A percentile compares a stretch with the other conserved stretches of the same genome.
phyloP scores from a whole-genome alignment of 2,113 vertebrate genomes.

The Plecturocebus donacophilus region DNA sequence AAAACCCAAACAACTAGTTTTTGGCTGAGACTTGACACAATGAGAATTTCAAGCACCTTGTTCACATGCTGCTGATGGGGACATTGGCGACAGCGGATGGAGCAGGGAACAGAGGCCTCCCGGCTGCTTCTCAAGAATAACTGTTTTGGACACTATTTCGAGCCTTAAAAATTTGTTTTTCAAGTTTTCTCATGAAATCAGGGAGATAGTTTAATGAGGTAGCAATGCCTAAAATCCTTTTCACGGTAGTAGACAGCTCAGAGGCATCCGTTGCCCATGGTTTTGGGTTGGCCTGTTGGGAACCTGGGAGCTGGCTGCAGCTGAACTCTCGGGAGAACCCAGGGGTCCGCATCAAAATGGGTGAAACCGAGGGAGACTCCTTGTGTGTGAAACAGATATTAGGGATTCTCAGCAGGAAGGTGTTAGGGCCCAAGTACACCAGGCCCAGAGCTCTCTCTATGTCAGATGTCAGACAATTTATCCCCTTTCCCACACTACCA shows the following conservation, averaged over 20 bases:
- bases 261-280: not conserved
- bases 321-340: not conserved
- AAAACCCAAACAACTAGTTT: not conserved
- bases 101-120: not conserved
- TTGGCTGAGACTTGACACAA: not conserved
- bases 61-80: not conserved
- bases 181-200: not conserved
- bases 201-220: not conserved
- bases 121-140: not conserved
- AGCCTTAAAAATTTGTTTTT: not conserved
- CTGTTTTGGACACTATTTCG: not conserved
- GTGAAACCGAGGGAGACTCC: not conserved
- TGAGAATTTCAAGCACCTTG: not conserved
- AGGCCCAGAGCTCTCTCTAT: not conserved
- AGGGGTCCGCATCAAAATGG: not conserved
- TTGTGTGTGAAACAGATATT: not conserved
- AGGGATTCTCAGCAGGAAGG: not conserved
- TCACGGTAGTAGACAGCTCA: not conserved
- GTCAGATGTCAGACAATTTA: not conserved
- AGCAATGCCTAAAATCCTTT: not conserved
- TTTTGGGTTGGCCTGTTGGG: not conserved
- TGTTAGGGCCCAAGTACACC: not conserved
- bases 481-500: not conserved
- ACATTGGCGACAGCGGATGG: fast-evolving
- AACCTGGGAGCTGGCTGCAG: not conserved